Percentiles rank a stretch among this genome's conserved stretches.
These are phyloP conservation scores for Aromia moschata DNA, from an alignment of 2,888 invertebrate genomes.

Conservation along the genomic window DNA sequence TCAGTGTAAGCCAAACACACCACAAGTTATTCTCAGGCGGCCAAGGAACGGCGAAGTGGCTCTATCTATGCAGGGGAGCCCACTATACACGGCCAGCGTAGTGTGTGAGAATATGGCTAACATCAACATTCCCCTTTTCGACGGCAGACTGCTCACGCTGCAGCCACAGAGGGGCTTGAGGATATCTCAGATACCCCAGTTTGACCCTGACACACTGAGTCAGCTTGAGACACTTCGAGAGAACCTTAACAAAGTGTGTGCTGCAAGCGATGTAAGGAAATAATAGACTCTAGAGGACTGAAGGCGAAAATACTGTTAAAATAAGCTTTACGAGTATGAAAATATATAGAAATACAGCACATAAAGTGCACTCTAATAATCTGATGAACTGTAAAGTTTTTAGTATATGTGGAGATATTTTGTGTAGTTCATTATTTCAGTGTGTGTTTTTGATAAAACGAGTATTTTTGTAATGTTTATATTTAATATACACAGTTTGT, in stretches of 20 bases:
- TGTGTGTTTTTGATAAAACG: no score
- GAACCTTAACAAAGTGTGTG: constrained; percentile 17
- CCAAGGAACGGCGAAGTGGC: constrained; percentile 74
- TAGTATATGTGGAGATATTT: no score
- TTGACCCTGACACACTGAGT: constrained; percentile 60
- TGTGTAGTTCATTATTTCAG: no score
- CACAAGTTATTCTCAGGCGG: constrained; percentile 69
- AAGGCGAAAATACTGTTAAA: no score
- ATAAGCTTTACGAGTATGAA: no score
- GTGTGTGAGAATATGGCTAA: constrained; percentile 68
- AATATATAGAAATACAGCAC: no score
- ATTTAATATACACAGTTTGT: no score
- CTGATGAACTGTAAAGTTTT: no score
- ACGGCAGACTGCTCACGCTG: constrained; percentile 71
- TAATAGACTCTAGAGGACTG: no score
- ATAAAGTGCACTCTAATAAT: no score
- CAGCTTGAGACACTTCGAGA: constrained; percentile 61
- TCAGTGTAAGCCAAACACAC: constrained; percentile 69
- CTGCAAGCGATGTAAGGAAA: background rate
- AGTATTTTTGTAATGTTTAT: no score
- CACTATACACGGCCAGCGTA: constrained; percentile 67
- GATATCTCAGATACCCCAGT: constrained; percentile 60
- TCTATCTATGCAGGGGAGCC: constrained; percentile 74
- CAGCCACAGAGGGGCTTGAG: constrained; percentile 67
- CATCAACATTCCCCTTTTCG: constrained; percentile 72